phyloP scores from a whole-genome alignment of 2,888 invertebrate species.

The Nomada lathburiana region DNA sequence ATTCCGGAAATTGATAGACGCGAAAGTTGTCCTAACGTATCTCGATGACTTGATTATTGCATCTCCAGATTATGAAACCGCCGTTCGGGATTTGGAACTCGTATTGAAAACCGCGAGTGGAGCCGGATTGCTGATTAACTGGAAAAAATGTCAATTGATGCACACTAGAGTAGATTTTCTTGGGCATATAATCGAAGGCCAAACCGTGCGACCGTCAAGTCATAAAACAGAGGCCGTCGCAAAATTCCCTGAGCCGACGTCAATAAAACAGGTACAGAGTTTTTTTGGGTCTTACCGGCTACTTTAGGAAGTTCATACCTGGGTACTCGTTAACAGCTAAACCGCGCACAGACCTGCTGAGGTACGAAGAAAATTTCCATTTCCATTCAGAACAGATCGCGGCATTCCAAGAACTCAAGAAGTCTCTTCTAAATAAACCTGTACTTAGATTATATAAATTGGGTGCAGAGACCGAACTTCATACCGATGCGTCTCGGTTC shows the following conservation, averaged over 20 bases:
- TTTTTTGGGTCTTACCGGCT: slow-evolving; percentile 59
- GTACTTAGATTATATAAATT: too few relatives aligned
- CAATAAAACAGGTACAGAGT: slow-evolving; percentile 2
- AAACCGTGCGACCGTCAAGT: background rate
- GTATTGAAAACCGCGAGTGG: background rate
- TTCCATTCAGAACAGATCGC: background rate
- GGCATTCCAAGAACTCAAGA: background rate
- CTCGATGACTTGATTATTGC: background rate
- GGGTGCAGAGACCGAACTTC: too few relatives aligned
- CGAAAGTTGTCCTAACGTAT: background rate
- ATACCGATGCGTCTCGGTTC: too few relatives aligned
- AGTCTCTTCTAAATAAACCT: background rate
- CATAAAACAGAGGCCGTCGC: background rate
- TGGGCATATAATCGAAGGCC: background rate
- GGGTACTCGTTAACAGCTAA: slow-evolving; percentile 63
- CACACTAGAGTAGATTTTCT: background rate
- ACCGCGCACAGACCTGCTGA: slow-evolving; percentile 70
- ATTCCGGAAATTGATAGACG: background rate
- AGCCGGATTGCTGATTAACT: background rate
- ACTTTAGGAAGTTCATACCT: slow-evolving; percentile 64
- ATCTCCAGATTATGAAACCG: background rate
- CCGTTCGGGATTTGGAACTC: background rate
- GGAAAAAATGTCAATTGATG: background rate
- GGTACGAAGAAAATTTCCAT: background rate
- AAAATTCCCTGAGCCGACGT: background rate